phyloP scores from a whole-genome alignment of 1,140 invertebrate genomes.

The Ceratina japonica region DNA sequence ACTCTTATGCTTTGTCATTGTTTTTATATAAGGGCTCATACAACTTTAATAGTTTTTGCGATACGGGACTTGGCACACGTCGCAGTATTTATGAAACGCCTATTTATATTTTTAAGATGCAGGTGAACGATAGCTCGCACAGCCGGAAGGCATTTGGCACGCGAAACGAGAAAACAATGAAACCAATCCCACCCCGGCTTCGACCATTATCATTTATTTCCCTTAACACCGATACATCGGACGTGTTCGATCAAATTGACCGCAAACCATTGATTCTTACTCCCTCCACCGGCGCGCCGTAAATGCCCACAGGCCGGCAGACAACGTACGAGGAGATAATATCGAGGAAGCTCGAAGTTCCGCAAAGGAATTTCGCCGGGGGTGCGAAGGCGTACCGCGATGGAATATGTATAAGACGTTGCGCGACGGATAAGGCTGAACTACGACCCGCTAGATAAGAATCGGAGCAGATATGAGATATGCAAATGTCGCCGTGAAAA shows the following conservation, averaged over 20 bases:
- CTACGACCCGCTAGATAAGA: background rate
- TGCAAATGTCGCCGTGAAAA: background rate
- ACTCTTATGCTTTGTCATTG: no score
- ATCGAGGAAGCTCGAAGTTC: constrained; percentile 15
- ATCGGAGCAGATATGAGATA: constrained; percentile 4
- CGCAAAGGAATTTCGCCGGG: background rate
- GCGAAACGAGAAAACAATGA: background rate
- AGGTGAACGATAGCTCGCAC: background rate
- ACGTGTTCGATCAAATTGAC: constrained; percentile 30
- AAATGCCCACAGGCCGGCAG: background rate
- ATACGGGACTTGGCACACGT: background rate
- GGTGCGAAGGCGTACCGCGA: background rate
- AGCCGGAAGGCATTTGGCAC: background rate
- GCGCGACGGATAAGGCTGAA: background rate
- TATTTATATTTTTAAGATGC: background rate
- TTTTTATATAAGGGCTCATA: no score
- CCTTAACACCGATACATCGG: constrained; percentile 4
- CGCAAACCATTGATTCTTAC: constrained; percentile 21
- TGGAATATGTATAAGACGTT: background rate
- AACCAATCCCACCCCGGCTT: background rate
- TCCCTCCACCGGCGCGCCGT: background rate
- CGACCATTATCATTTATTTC: constrained; percentile 19
- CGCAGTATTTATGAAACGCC: background rate
- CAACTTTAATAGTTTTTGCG: no score
- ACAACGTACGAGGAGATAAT: no score